Evolutionary conservation across 2,797 vertebrate genomes (phyloP).

Genomic region (Hipposideros larvatus): DNA sequence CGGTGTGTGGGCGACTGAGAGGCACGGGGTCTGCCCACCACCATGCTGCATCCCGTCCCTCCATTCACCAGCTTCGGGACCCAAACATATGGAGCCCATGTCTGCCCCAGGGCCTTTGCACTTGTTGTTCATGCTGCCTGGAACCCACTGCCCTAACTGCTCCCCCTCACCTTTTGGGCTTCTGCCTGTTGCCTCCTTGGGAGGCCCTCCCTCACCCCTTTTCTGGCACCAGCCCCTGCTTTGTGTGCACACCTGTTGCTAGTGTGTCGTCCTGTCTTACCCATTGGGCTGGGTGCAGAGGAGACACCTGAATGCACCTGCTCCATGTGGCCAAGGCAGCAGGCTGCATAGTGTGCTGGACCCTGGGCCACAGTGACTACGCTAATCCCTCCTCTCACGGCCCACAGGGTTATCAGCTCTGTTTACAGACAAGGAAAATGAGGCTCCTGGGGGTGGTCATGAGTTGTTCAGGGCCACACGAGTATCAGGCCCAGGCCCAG

Average conservation of each 20-base stretch:
- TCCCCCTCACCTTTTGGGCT: background rate
- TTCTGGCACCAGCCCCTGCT: background rate
- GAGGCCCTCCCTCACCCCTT: too few relatives aligned
- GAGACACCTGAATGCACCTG: accelerated
- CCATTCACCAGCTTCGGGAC: background rate
- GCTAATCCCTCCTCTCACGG: background rate
- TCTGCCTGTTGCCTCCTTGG: accelerated
- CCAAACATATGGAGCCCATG: accelerated
- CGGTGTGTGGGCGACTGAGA: conserved; percentile 85
- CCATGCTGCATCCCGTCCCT: accelerated
- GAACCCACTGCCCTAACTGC: background rate
- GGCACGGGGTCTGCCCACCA: accelerated
- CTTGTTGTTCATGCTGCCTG: background rate
- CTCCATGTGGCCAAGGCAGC: accelerated
- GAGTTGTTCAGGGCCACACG: background rate
- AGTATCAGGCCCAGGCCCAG: background rate
- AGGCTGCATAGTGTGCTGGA: background rate
- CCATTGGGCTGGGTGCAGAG: accelerated
- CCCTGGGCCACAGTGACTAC: accelerated
- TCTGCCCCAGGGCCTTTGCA: background rate
- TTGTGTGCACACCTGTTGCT: accelerated
- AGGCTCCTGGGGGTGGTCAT: background rate
- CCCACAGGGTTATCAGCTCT: too few relatives aligned
- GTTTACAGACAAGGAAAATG: background rate
- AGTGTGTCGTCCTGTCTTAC: background rate